Percentiles rank a stretch among this genome's conserved stretches.
Conservation (phyloP, 1,140 invertebrate species). For the Macrobrachium rosenbergii region DNA sequence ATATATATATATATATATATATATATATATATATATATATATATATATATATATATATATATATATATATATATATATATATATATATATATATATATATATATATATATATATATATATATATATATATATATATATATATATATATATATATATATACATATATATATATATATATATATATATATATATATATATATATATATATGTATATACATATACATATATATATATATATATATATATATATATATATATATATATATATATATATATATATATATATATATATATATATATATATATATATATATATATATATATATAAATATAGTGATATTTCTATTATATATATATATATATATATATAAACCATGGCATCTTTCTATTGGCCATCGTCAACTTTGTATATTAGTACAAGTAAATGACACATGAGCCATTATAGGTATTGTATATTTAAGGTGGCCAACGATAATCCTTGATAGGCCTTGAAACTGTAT, state of each 20-base stretch:
- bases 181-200: slow-evolving; percentile 24
- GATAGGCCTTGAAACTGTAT: no score
- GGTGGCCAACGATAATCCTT: no score
- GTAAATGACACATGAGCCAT: no score
- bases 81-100: background rate
- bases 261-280: background rate
- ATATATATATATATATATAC: background rate
- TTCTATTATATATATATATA: background rate
- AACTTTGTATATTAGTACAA: no score
- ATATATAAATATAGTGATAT: slow-evolving; percentile 21
- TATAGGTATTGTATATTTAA: no score
- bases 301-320: slow-evolving; percentile 20
- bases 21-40: slow-evolving; percentile 6
- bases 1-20: slow-evolving; percentile 18
- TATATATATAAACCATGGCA: background rate
- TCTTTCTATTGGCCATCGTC: no score
- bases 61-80: background rate
- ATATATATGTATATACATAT: slow-evolving; percentile 19
- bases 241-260: background rate
- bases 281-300: slow-evolving; percentile 18
- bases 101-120: no score
- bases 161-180: background rate
- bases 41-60: slow-evolving; percentile 26
- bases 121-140: background rate
- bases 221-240: slow-evolving; percentile 35